Evolutionary conservation across 1,140 invertebrate species (phyloP), one percentile per base, ranked within the genome.

Genomic region (Cardiocondyla obscurior): DNA sequence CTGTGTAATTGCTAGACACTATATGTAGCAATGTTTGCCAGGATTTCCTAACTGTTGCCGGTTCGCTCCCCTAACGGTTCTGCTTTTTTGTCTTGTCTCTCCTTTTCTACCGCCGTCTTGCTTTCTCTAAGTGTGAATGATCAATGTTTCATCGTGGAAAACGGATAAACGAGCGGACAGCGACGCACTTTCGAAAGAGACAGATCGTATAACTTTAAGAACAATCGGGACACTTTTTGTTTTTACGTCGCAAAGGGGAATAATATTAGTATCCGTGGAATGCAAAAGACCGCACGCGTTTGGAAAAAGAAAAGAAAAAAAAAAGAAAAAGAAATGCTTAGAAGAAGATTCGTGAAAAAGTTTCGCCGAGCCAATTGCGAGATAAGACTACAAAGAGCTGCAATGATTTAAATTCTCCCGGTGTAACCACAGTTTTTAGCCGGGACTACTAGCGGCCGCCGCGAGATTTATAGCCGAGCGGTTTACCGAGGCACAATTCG

Each of bases 11-110:
- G 67, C 81, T 44, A 69, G 51, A 58, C 76, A 28, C 73, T 83
- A 83, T 69, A 81, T 83, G 82, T 83, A 83, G 74, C 82, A 83
- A 83, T 81, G 74, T 81, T 83, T 81, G 60, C 39, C 19, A 67
- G 39, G 60, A 81, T 83, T 83, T 81, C 82, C 62, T 51, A 83
- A 83, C 81, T 83, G 62, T 53, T 53, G 55, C 57, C 46, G 22
- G 44, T 65, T 77, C 58, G 46, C 72, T 60, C 44, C 57, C 46
- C 39, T 19, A 42, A 62, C 44, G 44, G 46, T 46, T 55, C 12
- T 53, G 44, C 62, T 79, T 39, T 69, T 65, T 51, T 44, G 49
- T 19, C 12, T 7, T 42, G 10, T n/a, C 19, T 60, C 36, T 64
- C 70, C 42, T 46, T 77, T 72, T 22, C 67, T 74, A 53, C 39